These are phyloP conservation scores for Odontocerum albicorne DNA, from an alignment of 2,888 invertebrate genomes.

Conservation along the genomic window DNA sequence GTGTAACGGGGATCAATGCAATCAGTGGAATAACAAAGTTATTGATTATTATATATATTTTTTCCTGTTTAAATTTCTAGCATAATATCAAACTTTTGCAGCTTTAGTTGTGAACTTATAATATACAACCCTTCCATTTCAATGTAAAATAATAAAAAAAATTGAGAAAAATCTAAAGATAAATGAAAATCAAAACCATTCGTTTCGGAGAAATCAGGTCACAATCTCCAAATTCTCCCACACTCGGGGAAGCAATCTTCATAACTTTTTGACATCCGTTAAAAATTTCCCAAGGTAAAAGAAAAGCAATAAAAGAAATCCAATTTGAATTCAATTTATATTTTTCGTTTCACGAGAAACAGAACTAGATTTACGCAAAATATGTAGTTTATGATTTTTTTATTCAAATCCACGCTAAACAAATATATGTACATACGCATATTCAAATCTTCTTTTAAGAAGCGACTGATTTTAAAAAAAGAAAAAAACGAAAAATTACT, in stretches of 20 bases:
- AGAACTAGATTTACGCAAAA: constrained; percentile 8
- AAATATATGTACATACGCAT: too few relatives aligned
- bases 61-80: too few relatives aligned
- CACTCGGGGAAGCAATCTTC: constrained; percentile 17
- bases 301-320: constrained; percentile 25
- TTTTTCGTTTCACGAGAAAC: constrained; percentile 7
- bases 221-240: neutral
- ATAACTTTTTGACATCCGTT: constrained; percentile 24
- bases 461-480: too few relatives aligned
- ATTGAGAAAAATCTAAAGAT: neutral
- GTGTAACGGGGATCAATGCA: too few relatives aligned
- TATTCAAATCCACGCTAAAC: constrained; percentile 10
- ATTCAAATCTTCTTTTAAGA: too few relatives aligned
- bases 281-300: constrained; percentile 9
- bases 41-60: too few relatives aligned
- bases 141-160: too few relatives aligned
- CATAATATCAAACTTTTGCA: too few relatives aligned
- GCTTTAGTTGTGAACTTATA: too few relatives aligned
- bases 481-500: too few relatives aligned
- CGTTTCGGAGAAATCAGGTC: neutral
- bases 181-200: neutral
- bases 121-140: too few relatives aligned
- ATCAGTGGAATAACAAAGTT: too few relatives aligned
- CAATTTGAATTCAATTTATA: constrained; percentile 24
- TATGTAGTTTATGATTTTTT: constrained; percentile 14